Percentiles rank a stretch among this genome's conserved stretches.
Evolutionary conservation across 53 echinoderm and acorn worm genomes (phyloP).

Genomic region (Apostichopus leukothele): DNA sequence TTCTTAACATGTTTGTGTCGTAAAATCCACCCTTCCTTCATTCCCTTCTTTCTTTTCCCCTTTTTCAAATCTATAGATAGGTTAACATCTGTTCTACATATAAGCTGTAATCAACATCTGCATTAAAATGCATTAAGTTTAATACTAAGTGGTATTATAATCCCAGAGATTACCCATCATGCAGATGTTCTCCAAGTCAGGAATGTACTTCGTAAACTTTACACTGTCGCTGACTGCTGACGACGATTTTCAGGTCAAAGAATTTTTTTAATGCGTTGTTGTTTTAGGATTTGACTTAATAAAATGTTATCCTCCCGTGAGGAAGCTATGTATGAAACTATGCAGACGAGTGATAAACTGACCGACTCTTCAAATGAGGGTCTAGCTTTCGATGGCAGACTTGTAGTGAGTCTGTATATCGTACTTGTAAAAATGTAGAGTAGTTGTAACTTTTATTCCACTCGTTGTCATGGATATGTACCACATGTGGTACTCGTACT

Average conservation of each 20-base stretch:
- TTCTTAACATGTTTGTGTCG: no score
- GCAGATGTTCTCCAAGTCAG: background rate
- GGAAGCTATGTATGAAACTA: background rate
- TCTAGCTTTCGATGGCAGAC: no score
- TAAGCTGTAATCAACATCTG: background rate
- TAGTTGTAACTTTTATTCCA: no score
- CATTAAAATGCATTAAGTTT: background rate
- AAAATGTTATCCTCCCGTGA: background rate
- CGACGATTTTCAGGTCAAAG: background rate
- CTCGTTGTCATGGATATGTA: no score
- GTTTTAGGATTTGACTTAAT: background rate
- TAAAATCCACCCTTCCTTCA: no score
- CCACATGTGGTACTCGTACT: no score
- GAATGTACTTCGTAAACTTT: background rate
- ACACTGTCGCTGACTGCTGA: background rate
- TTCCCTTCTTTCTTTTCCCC: no score
- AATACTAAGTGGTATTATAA: background rate
- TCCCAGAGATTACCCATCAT: background rate
- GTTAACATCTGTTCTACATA: background rate
- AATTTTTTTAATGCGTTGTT: background rate
- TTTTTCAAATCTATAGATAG: background rate
- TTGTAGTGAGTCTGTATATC: no score
- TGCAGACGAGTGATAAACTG: background rate
- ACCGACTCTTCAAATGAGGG: no score
- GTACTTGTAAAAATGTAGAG: no score